phyloP scores from a whole-genome alignment of 2,113 vertebrate genomes.

The Ictalurus punctatus region DNA sequence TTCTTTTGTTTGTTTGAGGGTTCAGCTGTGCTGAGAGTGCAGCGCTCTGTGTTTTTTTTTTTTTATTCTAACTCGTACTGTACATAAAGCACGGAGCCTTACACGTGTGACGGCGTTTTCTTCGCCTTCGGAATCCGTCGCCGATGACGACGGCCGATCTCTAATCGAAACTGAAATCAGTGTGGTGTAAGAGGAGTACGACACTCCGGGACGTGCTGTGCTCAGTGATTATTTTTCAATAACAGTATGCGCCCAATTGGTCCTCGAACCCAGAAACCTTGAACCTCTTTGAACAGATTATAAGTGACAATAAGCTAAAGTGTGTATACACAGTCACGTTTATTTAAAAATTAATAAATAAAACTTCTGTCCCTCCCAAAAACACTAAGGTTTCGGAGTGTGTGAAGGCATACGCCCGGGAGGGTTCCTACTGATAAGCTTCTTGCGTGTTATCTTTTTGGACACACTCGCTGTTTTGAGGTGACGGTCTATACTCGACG shows the following conservation, averaged over 20 bases:
- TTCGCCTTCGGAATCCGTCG: background rate
- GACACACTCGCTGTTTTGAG: background rate
- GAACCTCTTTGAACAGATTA: background rate
- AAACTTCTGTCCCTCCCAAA: background rate
- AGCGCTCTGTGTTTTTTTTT: no score
- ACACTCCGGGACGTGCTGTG: background rate
- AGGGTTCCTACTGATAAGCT: slow-evolving; percentile 13
- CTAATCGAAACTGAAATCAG: background rate
- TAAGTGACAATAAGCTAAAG: background rate
- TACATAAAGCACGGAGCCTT: background rate
- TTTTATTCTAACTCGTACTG: background rate
- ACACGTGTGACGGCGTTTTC: background rate
- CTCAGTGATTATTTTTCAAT: background rate
- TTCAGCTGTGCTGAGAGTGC: background rate
- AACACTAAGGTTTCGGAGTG: background rate
- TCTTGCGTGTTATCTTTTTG: background rate
- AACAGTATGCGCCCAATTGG: no score
- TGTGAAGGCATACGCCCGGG: background rate
- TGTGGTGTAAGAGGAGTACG: background rate
- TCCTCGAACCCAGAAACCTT: background rate
- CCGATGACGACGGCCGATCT: background rate
- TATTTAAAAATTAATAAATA: no score
- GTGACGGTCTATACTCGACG: background rate
- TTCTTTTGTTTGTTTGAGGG: slow-evolving; percentile 37
- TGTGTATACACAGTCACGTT: no score